phyloP scores from a whole-genome alignment of 2,888 invertebrate genomes.

The Tachina fera region DNA sequence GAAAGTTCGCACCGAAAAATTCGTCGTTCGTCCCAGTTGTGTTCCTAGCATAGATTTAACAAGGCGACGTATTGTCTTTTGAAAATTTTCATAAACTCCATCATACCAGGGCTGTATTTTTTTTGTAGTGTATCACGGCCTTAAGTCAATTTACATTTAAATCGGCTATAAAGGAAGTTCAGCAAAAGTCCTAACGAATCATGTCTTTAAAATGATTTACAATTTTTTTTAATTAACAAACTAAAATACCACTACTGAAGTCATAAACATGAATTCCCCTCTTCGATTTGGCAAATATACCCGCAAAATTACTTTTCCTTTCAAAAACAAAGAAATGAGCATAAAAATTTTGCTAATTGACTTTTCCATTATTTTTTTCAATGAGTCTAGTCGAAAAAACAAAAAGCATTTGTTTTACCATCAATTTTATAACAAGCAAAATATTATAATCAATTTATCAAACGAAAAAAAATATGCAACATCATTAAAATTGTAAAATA shows the following conservation, averaged over 20 bases:
- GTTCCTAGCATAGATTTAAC: too few relatives aligned
- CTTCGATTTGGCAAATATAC: conserved; percentile 9
- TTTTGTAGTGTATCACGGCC: too few relatives aligned
- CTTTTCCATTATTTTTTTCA: neutral
- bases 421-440: conserved; percentile 30
- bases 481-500: conserved; percentile 55
- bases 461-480: conserved; percentile 36
- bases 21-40: too few relatives aligned
- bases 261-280: neutral
- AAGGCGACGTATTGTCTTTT: too few relatives aligned
- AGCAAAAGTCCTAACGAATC: neutral
- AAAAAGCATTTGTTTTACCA: neutral
- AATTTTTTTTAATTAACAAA: neutral
- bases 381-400: conserved; percentile 24
- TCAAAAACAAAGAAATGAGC: neutral
- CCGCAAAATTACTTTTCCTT: conserved; percentile 22
- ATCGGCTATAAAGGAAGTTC: too few relatives aligned
- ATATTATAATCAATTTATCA: conserved; percentile 8
- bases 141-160: too few relatives aligned
- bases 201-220: neutral
- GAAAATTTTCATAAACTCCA: too few relatives aligned
- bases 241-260: neutral
- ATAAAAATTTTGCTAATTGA: conserved; percentile 34
- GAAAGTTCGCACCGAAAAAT: too few relatives aligned
- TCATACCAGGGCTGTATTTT: too few relatives aligned